Evolutionary conservation across 2,113 vertebrate species (phyloP), one percentile per base, ranked within the genome.

Genomic region (Nicator chloris): DNA sequence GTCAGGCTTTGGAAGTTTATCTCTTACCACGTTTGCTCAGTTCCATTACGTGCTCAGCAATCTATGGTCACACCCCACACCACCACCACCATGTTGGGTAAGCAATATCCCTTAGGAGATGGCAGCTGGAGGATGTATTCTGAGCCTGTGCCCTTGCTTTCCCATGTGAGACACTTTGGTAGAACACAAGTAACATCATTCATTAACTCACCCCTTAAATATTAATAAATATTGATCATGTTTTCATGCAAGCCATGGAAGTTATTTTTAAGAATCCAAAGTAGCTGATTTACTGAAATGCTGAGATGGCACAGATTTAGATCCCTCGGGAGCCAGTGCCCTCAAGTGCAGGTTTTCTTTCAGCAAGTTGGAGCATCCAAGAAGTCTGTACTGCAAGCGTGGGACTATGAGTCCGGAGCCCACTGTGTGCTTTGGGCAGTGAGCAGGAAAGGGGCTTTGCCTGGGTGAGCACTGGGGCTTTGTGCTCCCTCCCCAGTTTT

Each of bases 61-160:
- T 7, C 28, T 1, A 0, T 51, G 11, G 39, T 19, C 44, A 56
- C 4, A 39, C 11, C 39, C 37, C 42, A 7, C 33, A 8, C 8
- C 63, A 18, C 13, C 63, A 18, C 13, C 47, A 23, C 1, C 1
- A 3, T 1, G 26, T 0, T 26, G 30, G 49, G n/a, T 21, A 21
- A 65, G 42, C 33, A 7, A 0, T 1, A 4, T 1, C 9, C 50
- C 50, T 47, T 1, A 11, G 40, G 40, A 65, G 19, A 17, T 4
- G 3, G 6, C 3, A 47, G n/a, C n/a, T 66, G 61, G 6, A n/a
- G 11, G 18, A 28, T 1, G 15, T 4, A 16, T 16, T 40, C 54
- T 8, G 7, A 73, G 64, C 47, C 45, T 12, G 16, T 4, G 37
- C 33, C 3, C 59, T 77, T 37, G 15, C 4, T 5, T 47, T 57